Percentiles rank a stretch among this genome's conserved stretches.
Conservation (phyloP, 2,888 invertebrate species). For the Chironomus tentans region DNA sequence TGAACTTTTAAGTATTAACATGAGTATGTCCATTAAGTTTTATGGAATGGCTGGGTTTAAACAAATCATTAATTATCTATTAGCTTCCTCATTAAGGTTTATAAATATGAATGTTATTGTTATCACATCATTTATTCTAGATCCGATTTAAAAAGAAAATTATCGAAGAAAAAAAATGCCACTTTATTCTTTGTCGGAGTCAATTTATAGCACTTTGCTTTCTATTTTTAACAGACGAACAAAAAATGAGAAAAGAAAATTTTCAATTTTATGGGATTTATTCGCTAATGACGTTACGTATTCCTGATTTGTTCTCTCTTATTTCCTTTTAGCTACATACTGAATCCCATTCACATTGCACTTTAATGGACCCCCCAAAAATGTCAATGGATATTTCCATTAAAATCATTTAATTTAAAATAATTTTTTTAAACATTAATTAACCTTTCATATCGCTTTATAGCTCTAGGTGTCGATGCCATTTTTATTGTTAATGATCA, state of each 20-base stretch:
- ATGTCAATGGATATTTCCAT: background rate
- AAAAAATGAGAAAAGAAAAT: slow-evolving; percentile 7
- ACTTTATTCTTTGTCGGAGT: slow-evolving; percentile 13
- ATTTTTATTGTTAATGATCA: background rate
- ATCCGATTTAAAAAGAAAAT: too few relatives aligned
- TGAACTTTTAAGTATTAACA: background rate
- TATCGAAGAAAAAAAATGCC: background rate
- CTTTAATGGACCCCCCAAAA: background rate
- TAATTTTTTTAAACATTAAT: background rate
- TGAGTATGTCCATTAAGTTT: background rate
- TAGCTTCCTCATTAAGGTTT: background rate
- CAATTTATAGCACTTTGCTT: slow-evolving; percentile 25
- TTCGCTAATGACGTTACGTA: background rate
- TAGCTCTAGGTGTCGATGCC: slow-evolving; percentile 5
- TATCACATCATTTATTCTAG: background rate
- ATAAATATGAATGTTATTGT: background rate
- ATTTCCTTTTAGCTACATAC: background rate
- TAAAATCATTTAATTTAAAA: background rate
- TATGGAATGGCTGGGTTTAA: background rate
- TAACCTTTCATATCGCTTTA: slow-evolving; percentile 15
- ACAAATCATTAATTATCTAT: background rate
- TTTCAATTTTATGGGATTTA: background rate
- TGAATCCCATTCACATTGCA: background rate
- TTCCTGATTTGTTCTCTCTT: background rate
- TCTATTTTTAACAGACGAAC: slow-evolving; percentile 23